Conservation (phyloP, 2,797 vertebrate genomes). For the Sebastes melanostomus region DNA sequence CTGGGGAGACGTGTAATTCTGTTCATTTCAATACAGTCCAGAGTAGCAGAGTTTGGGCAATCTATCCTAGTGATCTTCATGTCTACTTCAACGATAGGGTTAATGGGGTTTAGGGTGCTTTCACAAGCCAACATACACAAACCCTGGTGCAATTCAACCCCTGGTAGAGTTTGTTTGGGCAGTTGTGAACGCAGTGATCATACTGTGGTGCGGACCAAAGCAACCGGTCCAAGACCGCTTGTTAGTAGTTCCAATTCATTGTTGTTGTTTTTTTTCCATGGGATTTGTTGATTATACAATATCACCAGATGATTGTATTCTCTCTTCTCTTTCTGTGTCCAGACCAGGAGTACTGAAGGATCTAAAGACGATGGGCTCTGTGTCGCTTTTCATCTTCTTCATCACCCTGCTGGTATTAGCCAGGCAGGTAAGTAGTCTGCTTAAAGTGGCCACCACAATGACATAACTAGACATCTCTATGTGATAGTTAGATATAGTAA, state of each 20-base stretch:
- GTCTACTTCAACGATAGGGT: background rate
- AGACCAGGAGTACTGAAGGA: conserved; percentile 97
- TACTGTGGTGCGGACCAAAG: too few relatives aligned
- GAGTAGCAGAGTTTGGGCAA: background rate
- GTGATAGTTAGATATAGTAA: too few relatives aligned
- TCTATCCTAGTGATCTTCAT: background rate
- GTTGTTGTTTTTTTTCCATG: too few relatives aligned
- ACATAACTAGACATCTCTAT: too few relatives aligned
- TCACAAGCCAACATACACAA: too few relatives aligned
- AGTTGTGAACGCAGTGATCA: too few relatives aligned
- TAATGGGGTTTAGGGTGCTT: background rate
- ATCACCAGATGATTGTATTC: too few relatives aligned
- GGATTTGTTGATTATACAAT: too few relatives aligned
- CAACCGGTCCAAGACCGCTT: too few relatives aligned
- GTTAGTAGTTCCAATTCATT: background rate
- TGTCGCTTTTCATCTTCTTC: conserved; percentile 97
- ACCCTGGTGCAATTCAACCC: too few relatives aligned
- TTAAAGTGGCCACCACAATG: too few relatives aligned
- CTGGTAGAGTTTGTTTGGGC: accelerated
- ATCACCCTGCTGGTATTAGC: conserved; percentile 94
- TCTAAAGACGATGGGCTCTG: conserved; percentile 96
- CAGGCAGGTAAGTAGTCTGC: conserved; percentile 88
- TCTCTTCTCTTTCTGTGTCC: conserved; percentile 12
- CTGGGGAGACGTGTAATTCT: background rate
- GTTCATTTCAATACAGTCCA: background rate